These are phyloP conservation scores for Sternotherus odoratus DNA, from an alignment of 2,797 vertebrate genomes.

Conservation along the genomic window DNA sequence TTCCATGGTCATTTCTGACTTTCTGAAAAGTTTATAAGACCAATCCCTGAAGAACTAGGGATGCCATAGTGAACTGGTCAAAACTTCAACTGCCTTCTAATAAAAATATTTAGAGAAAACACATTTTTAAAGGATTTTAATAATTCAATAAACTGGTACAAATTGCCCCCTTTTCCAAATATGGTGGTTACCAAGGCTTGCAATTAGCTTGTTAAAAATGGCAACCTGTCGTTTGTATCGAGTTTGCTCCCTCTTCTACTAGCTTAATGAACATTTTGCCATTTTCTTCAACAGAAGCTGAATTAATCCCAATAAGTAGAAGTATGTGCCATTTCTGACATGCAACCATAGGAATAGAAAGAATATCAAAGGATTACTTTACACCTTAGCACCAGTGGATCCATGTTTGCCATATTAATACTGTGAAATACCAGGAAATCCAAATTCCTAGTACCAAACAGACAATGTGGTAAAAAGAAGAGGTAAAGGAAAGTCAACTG, in stretches of 20 bases:
- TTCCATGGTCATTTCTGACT: neutral
- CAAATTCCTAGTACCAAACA: neutral
- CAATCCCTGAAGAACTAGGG: neutral
- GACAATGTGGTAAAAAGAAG: neutral
- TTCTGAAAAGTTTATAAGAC: fast-evolving
- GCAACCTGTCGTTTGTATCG: neutral
- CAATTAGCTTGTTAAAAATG: neutral
- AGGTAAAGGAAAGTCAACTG: neutral
- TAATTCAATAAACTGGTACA: neutral
- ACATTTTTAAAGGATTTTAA: neutral
- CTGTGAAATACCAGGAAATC: neutral
- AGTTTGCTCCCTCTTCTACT: neutral
- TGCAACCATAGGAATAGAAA: neutral
- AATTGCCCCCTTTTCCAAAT: neutral
- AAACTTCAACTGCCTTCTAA: neutral
- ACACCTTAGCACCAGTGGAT: neutral
- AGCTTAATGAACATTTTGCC: neutral
- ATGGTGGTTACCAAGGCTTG: fast-evolving
- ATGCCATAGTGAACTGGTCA: neutral
- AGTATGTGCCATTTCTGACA: fast-evolving
- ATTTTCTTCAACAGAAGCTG: neutral
- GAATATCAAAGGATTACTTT: neutral
- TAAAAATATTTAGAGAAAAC: neutral
- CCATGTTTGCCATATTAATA: neutral
- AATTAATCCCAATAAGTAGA: neutral